Evolutionary conservation across 2,797 vertebrate genomes (phyloP).

Genomic region (Monodelphis domestica): DNA sequence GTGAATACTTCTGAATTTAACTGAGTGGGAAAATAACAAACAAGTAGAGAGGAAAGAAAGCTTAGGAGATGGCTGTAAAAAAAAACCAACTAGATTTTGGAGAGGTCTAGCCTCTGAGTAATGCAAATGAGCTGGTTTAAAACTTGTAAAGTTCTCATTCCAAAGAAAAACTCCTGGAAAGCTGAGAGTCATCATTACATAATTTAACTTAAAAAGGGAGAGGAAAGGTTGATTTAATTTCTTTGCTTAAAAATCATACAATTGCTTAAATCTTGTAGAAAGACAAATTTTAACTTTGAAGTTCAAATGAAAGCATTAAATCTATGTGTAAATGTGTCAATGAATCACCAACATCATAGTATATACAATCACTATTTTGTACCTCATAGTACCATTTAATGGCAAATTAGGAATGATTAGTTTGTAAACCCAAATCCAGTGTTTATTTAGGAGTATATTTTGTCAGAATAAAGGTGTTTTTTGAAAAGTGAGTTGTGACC

Average conservation of each 20-base stretch:
- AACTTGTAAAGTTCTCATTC: neutral
- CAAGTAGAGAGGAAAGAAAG: conserved; percentile 11
- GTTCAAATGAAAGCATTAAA: conserved; percentile 58
- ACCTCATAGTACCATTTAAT: neutral
- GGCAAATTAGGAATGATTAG: neutral
- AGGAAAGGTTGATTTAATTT: conserved; percentile 47
- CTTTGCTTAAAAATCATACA: neutral
- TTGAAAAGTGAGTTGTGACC: neutral
- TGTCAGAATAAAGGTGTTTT: neutral
- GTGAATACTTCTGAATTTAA: conserved; percentile 59
- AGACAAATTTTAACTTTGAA: conserved; percentile 61
- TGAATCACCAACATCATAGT: neutral
- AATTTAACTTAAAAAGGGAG: conserved; percentile 31
- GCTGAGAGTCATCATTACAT: neutral
- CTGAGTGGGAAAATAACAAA: conserved; percentile 57
- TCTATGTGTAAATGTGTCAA: conserved; percentile 42
- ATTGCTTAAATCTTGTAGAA: neutral
- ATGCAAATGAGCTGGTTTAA: neutral
- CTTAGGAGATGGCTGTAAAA: conserved; percentile 55
- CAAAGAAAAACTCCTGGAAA: conserved; percentile 36
- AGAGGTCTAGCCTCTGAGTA: neutral
- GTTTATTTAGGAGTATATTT: neutral
- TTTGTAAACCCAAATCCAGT: neutral
- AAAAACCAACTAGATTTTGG: conserved; percentile 51
- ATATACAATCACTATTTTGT: neutral